phyloP scores from a whole-genome alignment of 2,797 vertebrate species.

The Pterois miles region DNA sequence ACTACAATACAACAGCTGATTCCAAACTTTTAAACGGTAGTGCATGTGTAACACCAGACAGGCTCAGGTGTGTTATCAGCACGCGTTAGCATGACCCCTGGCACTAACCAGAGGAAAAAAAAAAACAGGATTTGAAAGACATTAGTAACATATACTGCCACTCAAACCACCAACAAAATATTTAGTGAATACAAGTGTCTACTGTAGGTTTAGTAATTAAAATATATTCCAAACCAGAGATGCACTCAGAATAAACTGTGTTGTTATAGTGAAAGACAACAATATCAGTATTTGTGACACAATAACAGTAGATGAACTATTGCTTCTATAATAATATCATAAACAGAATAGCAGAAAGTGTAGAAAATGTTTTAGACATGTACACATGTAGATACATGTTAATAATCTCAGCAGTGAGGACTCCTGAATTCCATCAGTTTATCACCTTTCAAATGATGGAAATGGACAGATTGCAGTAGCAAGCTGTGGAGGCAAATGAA shows the following conservation, averaged over 20 bases:
- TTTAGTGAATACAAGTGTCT: neutral
- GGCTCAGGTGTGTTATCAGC: neutral
- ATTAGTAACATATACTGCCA: neutral
- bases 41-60: constrained; percentile 13
- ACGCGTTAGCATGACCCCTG: constrained; percentile 27
- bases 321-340: neutral
- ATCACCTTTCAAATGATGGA: constrained; percentile 63
- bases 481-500: constrained; percentile 52
- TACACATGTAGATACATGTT: neutral
- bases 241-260: neutral
- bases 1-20: neutral
- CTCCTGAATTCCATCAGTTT: constrained; percentile 66
- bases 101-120: neutral
- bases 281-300: neutral
- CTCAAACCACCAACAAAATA: constrained; percentile 1
- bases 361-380: neutral
- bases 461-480: constrained; percentile 61
- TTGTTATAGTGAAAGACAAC: neutral
- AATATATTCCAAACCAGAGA: neutral
- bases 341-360: neutral
- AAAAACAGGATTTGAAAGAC: neutral
- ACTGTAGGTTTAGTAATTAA: neutral
- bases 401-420: constrained; percentile 44
- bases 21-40: neutral
- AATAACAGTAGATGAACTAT: neutral